Conservation (phyloP, 2,113 vertebrate species). For the Grus americana region DNA sequence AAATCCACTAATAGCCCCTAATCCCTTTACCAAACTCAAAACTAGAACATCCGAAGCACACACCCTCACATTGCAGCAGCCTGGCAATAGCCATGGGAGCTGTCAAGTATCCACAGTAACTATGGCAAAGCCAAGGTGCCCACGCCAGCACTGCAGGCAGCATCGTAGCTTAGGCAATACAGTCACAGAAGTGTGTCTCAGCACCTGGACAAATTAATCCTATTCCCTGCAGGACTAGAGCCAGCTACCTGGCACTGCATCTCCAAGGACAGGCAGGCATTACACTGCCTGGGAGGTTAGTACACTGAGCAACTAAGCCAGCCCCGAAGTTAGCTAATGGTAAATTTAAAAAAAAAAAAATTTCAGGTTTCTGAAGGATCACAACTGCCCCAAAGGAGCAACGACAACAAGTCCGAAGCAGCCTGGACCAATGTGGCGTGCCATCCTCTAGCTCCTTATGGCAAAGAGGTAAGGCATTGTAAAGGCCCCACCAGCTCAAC, state of each 20-base stretch:
- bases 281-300: background rate
- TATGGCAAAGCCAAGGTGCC: background rate
- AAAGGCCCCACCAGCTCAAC: background rate
- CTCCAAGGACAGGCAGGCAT: background rate
- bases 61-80: background rate
- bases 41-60: background rate
- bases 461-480: background rate
- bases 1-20: background rate
- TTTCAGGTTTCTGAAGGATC: background rate
- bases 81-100: background rate
- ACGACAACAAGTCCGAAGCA: background rate
- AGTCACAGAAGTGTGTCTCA: background rate
- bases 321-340: background rate
- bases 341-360: background rate
- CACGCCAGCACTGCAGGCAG: background rate
- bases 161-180: accelerated
- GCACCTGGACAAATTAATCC: background rate
- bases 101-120: background rate
- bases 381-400: background rate
- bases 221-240: background rate
- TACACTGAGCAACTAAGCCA: background rate
- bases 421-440: background rate
- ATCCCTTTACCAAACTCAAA: background rate
- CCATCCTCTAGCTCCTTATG: background rate
- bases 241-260: background rate